Conservation (phyloP, 2,113 vertebrate species). For the Seriola dumerili region DNA sequence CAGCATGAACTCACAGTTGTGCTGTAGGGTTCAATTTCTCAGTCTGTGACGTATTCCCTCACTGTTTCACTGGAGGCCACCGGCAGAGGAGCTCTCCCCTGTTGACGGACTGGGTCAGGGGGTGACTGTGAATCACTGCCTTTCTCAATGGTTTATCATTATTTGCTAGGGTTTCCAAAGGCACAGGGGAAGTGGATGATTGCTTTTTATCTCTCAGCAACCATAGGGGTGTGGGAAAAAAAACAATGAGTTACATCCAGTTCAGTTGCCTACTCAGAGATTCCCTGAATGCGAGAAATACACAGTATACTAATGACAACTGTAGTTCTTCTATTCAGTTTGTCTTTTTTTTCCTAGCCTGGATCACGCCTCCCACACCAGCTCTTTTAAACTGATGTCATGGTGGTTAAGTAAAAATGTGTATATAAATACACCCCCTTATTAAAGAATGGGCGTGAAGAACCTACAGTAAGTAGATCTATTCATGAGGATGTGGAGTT, state of each 20-base stretch:
- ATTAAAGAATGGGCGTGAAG: constrained; percentile 3
- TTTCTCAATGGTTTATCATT: constrained; percentile 35
- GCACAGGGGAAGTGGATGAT: constrained; percentile 44
- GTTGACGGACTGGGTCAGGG: constrained; percentile 30
- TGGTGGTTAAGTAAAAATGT: not conserved
- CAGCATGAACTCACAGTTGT: constrained; percentile 37
- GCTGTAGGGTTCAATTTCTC: constrained; percentile 39
- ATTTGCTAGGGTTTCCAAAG: constrained; percentile 34
- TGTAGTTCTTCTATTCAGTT: not conserved
- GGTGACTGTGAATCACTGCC: constrained; percentile 61
- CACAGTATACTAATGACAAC: not conserved
- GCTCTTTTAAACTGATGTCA: not conserved
- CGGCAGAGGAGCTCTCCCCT: constrained; percentile 20
- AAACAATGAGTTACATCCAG: not conserved
- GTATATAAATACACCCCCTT: constrained; percentile 9
- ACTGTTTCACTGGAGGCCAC: constrained; percentile 35
- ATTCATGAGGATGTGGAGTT: constrained; percentile 5
- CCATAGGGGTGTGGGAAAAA: not conserved
- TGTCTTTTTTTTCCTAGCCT: not conserved
- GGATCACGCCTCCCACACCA: not conserved
- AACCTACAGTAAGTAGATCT: not conserved
- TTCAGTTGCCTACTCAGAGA: not conserved
- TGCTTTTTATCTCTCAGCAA: constrained; percentile 47
- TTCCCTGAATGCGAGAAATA: not conserved
- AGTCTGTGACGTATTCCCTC: constrained; percentile 53